Conservation (phyloP, 2,888 invertebrate species). For the Drosophila siamana region DNA sequence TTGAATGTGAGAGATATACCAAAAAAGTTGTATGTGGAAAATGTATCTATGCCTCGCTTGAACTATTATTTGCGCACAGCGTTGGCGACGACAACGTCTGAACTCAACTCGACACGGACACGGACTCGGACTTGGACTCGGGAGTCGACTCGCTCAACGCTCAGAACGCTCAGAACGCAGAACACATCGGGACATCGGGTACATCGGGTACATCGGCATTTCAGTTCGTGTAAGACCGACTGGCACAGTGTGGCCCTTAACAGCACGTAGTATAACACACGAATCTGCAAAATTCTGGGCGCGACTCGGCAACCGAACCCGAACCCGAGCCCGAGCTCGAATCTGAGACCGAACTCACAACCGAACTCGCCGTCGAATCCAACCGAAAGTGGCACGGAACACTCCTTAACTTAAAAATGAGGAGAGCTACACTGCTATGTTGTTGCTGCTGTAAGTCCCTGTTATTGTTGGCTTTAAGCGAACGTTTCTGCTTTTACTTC, state of each 20-base stretch:
- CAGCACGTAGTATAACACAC: conserved; percentile 20
- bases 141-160: conserved; percentile 45
- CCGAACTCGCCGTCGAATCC: conserved; percentile 9
- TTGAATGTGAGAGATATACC: conserved; percentile 32
- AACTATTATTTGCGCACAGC: conserved; percentile 71
- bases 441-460: conserved; percentile 37
- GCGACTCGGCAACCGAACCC: conserved; percentile 42
- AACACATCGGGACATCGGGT: not conserved
- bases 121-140: conserved; percentile 61
- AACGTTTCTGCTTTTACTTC: too few relatives aligned
- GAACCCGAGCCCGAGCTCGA: conserved; percentile 28
- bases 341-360: conserved; percentile 14
- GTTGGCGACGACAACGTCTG: conserved; percentile 72
- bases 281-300: conserved; percentile 47
- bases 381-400: conserved; percentile 30
- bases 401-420: not conserved
- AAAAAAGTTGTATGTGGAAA: conserved; percentile 62
- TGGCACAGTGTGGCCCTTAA: conserved; percentile 81
- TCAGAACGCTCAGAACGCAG: conserved; percentile 40
- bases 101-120: conserved; percentile 78
- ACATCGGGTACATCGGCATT: conserved; percentile 12
- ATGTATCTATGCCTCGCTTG: conserved; percentile 75
- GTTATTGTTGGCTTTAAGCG: conserved; percentile 73
- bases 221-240: conserved; percentile 76
- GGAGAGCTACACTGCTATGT: conserved; percentile 10